Percentiles rank a stretch among this genome's conserved stretches.
Evolutionary conservation across 2,113 vertebrate species (phyloP).

Genomic region (Oncorhynchus masou): DNA sequence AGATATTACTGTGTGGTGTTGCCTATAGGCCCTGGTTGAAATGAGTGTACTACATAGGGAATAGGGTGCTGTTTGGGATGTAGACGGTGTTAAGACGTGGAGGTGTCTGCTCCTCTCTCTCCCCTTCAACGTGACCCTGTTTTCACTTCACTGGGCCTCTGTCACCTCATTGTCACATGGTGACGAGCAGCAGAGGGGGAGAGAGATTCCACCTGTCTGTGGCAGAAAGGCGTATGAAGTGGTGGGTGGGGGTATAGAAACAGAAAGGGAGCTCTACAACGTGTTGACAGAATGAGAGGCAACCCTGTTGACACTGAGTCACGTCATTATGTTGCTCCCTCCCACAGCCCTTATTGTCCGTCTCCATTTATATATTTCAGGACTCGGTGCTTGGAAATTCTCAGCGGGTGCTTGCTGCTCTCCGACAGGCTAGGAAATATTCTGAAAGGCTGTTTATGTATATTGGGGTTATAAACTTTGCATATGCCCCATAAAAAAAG

Average conservation of each 20-base stretch:
- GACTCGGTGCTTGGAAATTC: conserved; percentile 25
- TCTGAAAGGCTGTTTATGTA: conserved; percentile 42
- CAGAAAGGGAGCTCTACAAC: too few species aligned
- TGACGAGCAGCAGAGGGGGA: background rate
- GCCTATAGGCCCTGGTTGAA: too few species aligned
- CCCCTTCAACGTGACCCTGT: conserved; percentile 6
- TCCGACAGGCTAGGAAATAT: background rate
- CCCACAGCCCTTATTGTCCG: background rate
- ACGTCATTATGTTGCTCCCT: background rate
- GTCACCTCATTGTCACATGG: background rate
- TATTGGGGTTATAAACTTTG: conserved; percentile 28
- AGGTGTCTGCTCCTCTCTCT: background rate
- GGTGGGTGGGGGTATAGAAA: background rate
- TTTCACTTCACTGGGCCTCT: conserved; percentile 3
- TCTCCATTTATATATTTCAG: conserved; percentile 28
- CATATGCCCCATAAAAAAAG: conserved; percentile 27
- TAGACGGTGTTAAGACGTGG: background rate
- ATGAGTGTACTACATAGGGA: too few species aligned
- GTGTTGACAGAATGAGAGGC: background rate
- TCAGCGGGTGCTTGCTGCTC: conserved; percentile 13
- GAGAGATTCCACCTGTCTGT: background rate
- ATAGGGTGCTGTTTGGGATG: too few species aligned
- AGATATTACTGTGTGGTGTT: background rate
- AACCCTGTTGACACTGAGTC: conserved; percentile 20
- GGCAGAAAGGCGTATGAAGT: background rate